A percentile compares a stretch with the other conserved stretches of the same genome.
These are phyloP conservation scores for Albula goreensis DNA, from an alignment of 2,113 vertebrate genomes.

Conservation along the genomic window DNA sequence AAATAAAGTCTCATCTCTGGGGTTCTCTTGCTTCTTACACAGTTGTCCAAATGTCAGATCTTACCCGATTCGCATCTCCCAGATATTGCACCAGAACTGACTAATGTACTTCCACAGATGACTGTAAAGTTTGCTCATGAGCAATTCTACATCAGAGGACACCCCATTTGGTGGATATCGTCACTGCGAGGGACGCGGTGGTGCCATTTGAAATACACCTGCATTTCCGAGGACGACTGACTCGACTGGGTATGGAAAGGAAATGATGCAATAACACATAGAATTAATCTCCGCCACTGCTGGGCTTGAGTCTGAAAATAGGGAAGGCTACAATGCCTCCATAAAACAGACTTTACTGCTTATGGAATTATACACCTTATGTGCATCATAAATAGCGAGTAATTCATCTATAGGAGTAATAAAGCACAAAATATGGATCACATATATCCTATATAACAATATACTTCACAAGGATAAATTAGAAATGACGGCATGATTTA, in stretches of 20 bases:
- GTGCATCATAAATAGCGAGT: conserved; percentile 67
- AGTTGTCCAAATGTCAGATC: not conserved
- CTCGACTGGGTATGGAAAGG: conserved; percentile 37
- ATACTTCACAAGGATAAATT: conserved; percentile 61
- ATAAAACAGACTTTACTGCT: conserved; percentile 67
- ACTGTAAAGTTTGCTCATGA: not conserved
- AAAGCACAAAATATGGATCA: conserved; percentile 64
- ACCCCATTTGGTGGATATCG: not conserved
- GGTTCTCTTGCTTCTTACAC: not conserved
- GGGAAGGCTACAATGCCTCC: conserved; percentile 48
- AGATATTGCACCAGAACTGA: not conserved
- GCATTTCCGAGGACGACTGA: conserved; percentile 40
- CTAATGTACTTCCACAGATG: not conserved
- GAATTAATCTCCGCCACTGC: conserved; percentile 43
- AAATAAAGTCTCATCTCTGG: not conserved
- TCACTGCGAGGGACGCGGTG: conserved; percentile 11
- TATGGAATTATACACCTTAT: conserved; percentile 70
- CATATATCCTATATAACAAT: conserved; percentile 67
- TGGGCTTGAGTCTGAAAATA: conserved; percentile 22
- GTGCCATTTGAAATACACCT: conserved; percentile 26
- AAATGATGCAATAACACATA: conserved; percentile 29
- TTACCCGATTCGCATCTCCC: not conserved
- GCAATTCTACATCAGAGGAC: not conserved
- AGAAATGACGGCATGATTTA: conserved; percentile 66
- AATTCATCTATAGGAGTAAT: conserved; percentile 65